Percentiles rank a stretch among this genome's conserved stretches.
Evolutionary conservation across 1,140 invertebrate genomes (phyloP).

Genomic region (Manduca sexta): DNA sequence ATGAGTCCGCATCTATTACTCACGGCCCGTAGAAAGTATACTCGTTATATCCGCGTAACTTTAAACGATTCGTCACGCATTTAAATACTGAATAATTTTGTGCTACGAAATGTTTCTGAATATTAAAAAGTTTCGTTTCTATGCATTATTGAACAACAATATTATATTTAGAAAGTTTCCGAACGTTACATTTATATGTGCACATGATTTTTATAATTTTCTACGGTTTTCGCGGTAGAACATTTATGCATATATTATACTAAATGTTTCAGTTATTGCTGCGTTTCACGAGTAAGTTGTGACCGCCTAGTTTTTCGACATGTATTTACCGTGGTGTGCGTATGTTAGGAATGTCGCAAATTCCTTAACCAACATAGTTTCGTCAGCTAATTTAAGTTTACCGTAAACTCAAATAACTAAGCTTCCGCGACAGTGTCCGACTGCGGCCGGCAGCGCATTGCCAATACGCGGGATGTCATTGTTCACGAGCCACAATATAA

Average conservation of each 20-base stretch:
- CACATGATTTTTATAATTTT: background rate
- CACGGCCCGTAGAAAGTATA: slow-evolving; percentile 37
- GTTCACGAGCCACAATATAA: slow-evolving; percentile 63
- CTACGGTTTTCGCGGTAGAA: background rate
- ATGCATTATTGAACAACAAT: background rate
- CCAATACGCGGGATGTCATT: slow-evolving; percentile 45
- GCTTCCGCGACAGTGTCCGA: slow-evolving; percentile 41
- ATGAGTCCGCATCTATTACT: slow-evolving; percentile 41
- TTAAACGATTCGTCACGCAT: slow-evolving; percentile 25
- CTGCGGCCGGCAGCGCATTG: slow-evolving; percentile 24
- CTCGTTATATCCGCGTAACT: slow-evolving; percentile 27
- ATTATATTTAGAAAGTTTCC: background rate
- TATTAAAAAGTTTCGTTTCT: slow-evolving; percentile 2
- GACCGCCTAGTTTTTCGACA: background rate
- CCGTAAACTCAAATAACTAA: slow-evolving; percentile 44
- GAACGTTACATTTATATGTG: background rate
- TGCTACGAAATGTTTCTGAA: slow-evolving; percentile 8
- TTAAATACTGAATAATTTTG: slow-evolving; percentile 17
- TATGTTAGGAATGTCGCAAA: slow-evolving; percentile 3
- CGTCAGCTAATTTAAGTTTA: slow-evolving; percentile 62
- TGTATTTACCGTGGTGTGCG: no score
- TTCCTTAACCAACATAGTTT: slow-evolving; percentile 35
- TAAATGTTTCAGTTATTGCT: no score
- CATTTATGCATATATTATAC: no score
- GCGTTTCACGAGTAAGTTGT: no score